Percentiles rank a stretch among this genome's conserved stretches.
These are phyloP conservation scores for Bergia puertoricense DNA, from an alignment of 92 coral and sea anemone species.

Conservation along the genomic window DNA sequence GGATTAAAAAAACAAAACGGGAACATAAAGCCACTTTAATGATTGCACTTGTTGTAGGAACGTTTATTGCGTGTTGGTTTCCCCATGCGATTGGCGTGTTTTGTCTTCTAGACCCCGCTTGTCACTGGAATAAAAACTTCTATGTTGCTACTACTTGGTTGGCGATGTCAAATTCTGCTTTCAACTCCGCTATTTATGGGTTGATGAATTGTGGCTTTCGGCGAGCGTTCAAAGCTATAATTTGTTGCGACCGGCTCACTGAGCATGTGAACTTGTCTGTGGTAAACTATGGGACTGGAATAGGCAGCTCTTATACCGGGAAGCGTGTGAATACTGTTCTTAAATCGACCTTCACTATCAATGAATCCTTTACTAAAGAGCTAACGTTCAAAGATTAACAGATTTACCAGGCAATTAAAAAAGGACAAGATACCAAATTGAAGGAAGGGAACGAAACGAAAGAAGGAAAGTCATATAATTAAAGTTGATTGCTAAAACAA, in stretches of 20 bases:
- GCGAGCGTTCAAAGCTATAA: conserved; percentile 72
- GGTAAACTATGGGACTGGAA: no score
- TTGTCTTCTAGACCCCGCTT: conserved; percentile 57
- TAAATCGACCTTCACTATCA: no score
- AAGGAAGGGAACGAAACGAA: neutral
- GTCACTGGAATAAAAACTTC: conserved; percentile 58
- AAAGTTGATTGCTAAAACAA: no score
- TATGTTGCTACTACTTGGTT: conserved; percentile 83
- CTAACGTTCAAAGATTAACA: no score
- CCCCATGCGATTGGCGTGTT: conserved; percentile 78
- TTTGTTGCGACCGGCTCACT: conserved; percentile 57
- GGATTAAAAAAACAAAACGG: conserved; percentile 32
- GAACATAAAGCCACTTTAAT: conserved; percentile 79
- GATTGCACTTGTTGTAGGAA: conserved; percentile 75
- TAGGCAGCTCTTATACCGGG: no score
- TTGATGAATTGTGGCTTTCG: conserved; percentile 74
- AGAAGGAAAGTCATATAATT: no score
- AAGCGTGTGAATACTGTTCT: no score
- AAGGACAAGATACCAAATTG: neutral
- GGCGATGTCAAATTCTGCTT: conserved; percentile 81
- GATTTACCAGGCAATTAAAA: no score
- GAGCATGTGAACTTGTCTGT: conserved; percentile 28
- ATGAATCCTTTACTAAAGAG: no score
- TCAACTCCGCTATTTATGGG: conserved; percentile 76
- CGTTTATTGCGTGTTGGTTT: conserved; percentile 81